Evolutionary conservation across 1,140 invertebrate genomes (phyloP), one percentile per base, ranked within the genome.

Genomic region (Polypedilum pembai): DNA sequence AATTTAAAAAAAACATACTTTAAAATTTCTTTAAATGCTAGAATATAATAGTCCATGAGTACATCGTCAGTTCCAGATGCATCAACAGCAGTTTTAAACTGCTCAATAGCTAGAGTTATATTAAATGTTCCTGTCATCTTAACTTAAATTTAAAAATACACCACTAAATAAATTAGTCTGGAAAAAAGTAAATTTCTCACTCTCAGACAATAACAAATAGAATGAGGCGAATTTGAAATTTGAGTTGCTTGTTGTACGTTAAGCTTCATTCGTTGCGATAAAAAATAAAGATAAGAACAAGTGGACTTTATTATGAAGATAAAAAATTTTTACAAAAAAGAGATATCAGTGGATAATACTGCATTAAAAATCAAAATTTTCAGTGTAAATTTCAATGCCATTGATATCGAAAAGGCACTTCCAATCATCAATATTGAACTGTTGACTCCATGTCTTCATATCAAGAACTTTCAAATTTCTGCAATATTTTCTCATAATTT

Each of bases 1-100:
- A 40, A 17, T 20, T 69, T n/a, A n/a, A n/a, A n/a, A n/a, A n/a
- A 8, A 77, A 78, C 84, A 84, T 83, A 90, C 89, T 89, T 91
- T 76, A 87, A 87, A 72, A 90, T 82, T 83, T 91, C 89, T 78
- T 88, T 87, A 78, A 89, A 91, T 74, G 88, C 88, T 74, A 87
- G 83, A 74, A 90, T 83, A 79, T 90, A 91, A 40, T 84, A 80
- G 63, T 88, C 84, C 77, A 90, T 80, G 74, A 85, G 77, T 5
- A 90, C 85, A 79, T 91, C 88, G 75, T 88, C 86, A 1, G 87
- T 84, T 40, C 88, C 85, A 7, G 17, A 56, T 56, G 45, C 20
- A 10, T 69, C 45, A 56, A 56, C n/a, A 56, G 45, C 45, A 12
- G 10, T 20, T 69, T 69, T 18, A 10, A 69, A 69, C 0, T 18